phyloP scores from a whole-genome alignment of 2,888 invertebrate species.

The Pharmacophagus antenor region DNA sequence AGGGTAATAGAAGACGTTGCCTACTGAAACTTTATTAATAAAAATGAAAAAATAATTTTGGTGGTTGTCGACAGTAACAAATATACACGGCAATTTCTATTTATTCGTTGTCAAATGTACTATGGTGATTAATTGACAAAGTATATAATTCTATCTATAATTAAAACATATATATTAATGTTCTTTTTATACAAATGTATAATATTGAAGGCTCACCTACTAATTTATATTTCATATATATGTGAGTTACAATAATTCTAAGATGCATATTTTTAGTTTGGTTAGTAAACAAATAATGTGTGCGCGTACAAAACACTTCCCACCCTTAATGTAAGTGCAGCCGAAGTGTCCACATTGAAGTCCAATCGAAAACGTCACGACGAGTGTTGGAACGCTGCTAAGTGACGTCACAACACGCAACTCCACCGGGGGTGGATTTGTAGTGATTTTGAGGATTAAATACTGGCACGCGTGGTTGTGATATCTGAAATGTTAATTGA shows the following conservation, averaged over 20 bases:
- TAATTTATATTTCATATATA: not conserved
- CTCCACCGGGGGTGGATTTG: not conserved
- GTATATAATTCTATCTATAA: too few species aligned
- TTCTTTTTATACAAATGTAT: too few species aligned
- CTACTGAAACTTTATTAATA: not conserved
- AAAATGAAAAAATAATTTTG: too few species aligned
- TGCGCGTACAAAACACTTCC: constrained; percentile 1
- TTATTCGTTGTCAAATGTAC: too few species aligned
- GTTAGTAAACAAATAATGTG: constrained; percentile 5
- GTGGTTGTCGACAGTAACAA: too few species aligned
- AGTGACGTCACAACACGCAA: constrained; percentile 7
- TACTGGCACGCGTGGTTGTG: not conserved
- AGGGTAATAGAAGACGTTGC: constrained; percentile 8
- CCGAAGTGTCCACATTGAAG: constrained; percentile 16
- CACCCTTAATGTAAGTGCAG: constrained; percentile 7
- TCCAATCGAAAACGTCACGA: constrained; percentile 20
- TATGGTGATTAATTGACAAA: too few species aligned
- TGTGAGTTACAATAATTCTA: not conserved
- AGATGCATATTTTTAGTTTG: not conserved
- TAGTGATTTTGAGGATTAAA: not conserved
- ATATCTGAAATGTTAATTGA: too few species aligned
- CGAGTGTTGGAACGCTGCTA: constrained; percentile 11
- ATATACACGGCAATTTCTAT: too few species aligned
- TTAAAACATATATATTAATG: too few species aligned
- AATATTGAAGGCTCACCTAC: too few species aligned